A percentile compares a stretch with the other conserved stretches of the same genome.
Evolutionary conservation across 2,888 invertebrate species (phyloP).

Genomic region (Monoplex corrugatus): DNA sequence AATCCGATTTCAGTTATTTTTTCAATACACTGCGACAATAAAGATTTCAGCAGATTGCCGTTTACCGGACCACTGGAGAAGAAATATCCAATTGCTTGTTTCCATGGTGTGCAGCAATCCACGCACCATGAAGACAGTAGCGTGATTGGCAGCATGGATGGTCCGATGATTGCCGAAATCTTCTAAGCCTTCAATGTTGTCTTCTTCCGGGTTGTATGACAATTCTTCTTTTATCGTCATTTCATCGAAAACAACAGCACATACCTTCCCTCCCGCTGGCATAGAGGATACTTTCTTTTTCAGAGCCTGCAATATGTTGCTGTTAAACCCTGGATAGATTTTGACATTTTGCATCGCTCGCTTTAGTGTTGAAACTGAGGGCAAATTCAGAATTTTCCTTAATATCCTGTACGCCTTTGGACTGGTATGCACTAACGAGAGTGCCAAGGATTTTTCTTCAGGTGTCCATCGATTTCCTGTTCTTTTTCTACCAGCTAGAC

Average conservation of each 20-base stretch:
- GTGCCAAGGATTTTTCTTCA: slow-evolving; percentile 10
- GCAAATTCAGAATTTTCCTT: slow-evolving; percentile 16
- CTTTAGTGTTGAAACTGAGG: slow-evolving; percentile 17
- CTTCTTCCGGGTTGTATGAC: slow-evolving; percentile 2
- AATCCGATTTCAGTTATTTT: neutral
- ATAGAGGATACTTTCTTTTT: slow-evolving; percentile 23
- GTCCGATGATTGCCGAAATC: slow-evolving; percentile 37
- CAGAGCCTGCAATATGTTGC: neutral
- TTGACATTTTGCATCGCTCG: neutral
- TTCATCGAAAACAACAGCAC: slow-evolving; percentile 40
- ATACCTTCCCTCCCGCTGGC: slow-evolving; percentile 14
- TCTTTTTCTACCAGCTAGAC: neutral
- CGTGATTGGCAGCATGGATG: slow-evolving; percentile 29
- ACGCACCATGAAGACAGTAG: slow-evolving; percentile 22
- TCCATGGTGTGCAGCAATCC: slow-evolving; percentile 27
- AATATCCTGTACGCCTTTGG: slow-evolving; percentile 22
- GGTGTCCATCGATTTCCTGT: slow-evolving; percentile 4
- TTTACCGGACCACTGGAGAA: slow-evolving; percentile 24
- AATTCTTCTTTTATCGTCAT: slow-evolving; percentile 38
- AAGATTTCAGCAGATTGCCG: neutral
- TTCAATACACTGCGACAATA: slow-evolving; percentile 13
- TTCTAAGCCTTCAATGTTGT: slow-evolving; percentile 33
- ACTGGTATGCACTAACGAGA: slow-evolving; percentile 3
- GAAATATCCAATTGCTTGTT: slow-evolving; percentile 37
- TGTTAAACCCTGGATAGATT: slow-evolving; percentile 24